Evolutionary conservation across 2,888 invertebrate species (phyloP).

Genomic region (Aphelenchoides bicaudatus): DNA sequence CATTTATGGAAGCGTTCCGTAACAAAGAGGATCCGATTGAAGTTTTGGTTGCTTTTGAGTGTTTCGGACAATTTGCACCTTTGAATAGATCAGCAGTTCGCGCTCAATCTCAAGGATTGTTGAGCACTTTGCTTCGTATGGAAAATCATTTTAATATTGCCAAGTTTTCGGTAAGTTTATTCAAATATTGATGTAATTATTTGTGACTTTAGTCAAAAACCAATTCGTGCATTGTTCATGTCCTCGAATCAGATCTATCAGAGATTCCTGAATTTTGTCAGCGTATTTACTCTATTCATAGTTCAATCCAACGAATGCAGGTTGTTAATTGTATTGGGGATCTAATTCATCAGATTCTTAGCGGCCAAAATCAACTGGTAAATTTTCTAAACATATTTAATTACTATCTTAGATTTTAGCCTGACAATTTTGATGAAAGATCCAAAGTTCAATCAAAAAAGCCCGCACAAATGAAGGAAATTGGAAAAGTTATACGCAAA

Average conservation of each 20-base stretch:
- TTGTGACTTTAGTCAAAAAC: background rate
- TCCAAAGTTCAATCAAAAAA: too few relatives aligned
- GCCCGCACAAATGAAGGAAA: slow-evolving; percentile 7
- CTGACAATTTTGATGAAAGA: too few relatives aligned
- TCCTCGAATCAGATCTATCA: background rate
- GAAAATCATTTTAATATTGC: slow-evolving; percentile 2
- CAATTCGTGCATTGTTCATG: slow-evolving; percentile 1
- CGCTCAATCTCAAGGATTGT: slow-evolving; percentile 1
- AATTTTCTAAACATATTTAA: too few relatives aligned
- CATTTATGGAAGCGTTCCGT: background rate
- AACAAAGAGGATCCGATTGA: background rate
- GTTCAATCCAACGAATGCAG: background rate
- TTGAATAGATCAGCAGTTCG: slow-evolving; percentile 6
- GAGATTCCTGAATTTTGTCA: slow-evolving; percentile 1
- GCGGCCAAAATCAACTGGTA: too few relatives aligned
- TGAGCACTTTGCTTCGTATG: background rate
- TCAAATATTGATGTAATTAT: background rate
- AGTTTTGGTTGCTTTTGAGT: background rate
- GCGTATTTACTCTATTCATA: background rate
- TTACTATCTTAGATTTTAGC: too few relatives aligned
- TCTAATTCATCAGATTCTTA: background rate
- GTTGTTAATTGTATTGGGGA: background rate
- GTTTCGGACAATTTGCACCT: background rate
- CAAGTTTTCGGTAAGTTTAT: slow-evolving; percentile 3
- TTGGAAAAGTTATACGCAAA: slow-evolving; percentile 7